Evolutionary conservation across 2,888 invertebrate genomes (phyloP).

Genomic region (Ashinkailepas kermadecensis): DNA sequence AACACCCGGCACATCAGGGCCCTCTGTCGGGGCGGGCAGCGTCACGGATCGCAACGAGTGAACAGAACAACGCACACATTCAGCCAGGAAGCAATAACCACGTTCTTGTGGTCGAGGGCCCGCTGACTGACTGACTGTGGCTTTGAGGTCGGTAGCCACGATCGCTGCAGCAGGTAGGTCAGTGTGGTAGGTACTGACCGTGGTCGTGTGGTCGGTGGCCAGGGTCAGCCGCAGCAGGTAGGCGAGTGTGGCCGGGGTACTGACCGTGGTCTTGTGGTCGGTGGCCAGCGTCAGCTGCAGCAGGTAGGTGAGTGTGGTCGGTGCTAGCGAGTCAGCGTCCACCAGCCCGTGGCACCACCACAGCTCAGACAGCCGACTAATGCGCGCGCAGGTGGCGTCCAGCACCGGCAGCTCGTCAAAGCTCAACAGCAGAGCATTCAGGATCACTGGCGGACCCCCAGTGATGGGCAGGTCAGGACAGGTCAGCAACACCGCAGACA

Average conservation of each 20-base stretch:
- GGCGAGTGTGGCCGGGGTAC: not conserved
- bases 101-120: no score
- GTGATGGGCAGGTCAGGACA: no score
- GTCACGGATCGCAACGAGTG: not conserved
- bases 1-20: not conserved
- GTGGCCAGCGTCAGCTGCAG: not conserved
- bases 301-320: not conserved
- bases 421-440: not conserved
- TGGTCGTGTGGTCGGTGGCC: not conserved
- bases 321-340: not conserved
- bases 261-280: conserved; percentile 10
- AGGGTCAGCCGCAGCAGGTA: not conserved
- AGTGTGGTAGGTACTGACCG: not conserved
- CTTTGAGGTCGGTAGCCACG: no score
- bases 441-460: not conserved
- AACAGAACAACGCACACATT: no score
- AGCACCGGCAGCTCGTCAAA: conserved; percentile 12
- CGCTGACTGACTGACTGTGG: no score
- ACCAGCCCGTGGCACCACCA: conserved; percentile 9
- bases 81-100: no score
- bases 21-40: no score
- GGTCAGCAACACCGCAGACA: no score
- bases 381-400: not conserved
- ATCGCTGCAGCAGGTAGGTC: no score
- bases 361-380: not conserved